These are phyloP conservation scores for Lytechinus variegatus DNA, from an alignment of 35 echinoderm and acorn worm genomes.

Conservation along the genomic window DNA sequence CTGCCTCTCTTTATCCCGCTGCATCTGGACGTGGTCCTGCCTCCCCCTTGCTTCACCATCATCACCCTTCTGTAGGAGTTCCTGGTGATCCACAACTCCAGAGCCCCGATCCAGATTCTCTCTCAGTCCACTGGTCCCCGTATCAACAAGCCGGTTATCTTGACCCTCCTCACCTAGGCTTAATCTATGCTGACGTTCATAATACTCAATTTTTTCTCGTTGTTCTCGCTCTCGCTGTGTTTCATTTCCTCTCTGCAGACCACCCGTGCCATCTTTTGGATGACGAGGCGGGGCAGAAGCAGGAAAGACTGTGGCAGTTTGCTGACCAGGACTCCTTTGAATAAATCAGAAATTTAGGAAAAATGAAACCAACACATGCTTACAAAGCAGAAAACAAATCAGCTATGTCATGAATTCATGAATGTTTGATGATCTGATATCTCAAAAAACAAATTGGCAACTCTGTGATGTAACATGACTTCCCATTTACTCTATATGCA, in stretches of 20 bases:
- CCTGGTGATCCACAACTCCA: neutral
- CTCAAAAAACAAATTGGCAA: no score
- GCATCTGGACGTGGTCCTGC: neutral
- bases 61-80: neutral
- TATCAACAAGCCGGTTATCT: neutral
- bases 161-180: neutral
- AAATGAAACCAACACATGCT: no score
- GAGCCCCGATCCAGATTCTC: neutral
- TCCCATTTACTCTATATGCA: no score
- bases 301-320: neutral
- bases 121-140: neutral
- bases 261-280: neutral
- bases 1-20: neutral
- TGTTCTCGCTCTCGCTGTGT: neutral
- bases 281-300: no score
- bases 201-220: neutral
- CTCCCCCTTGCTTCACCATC: neutral
- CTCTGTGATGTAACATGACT: no score
- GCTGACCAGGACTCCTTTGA: neutral
- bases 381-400: no score
- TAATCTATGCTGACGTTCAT: neutral
- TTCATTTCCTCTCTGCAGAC: neutral
- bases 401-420: no score
- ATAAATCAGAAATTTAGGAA: neutral
- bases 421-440: no score